Conservation (phyloP, 2,113 vertebrate genomes). For the Strix uralensis region DNA sequence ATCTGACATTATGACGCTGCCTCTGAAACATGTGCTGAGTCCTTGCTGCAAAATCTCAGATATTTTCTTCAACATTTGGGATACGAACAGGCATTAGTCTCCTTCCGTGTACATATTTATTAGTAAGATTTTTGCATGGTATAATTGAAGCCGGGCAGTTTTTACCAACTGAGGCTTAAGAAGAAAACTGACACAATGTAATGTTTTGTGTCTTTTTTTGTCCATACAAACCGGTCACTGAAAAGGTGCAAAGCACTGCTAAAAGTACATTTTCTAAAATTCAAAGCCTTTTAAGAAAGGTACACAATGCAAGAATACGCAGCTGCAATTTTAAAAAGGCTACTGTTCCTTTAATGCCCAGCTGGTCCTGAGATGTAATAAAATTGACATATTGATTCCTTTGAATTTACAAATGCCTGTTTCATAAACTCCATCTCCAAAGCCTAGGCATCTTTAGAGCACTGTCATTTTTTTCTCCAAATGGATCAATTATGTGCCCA, state of each 20-base stretch:
- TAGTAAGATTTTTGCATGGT: background rate
- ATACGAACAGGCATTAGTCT: background rate
- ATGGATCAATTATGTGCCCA: conserved; percentile 99
- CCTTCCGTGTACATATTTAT: conserved; percentile 1
- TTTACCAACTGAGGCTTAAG: background rate
- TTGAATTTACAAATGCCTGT: conserved; percentile 99
- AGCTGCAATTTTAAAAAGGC: conserved; percentile 76
- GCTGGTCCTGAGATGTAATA: conserved; percentile 98
- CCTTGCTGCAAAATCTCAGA: background rate
- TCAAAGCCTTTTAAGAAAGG: conserved; percentile 72
- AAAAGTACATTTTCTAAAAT: conserved; percentile 63
- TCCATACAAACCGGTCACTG: conserved; percentile 22
- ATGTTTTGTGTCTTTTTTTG: conserved; percentile 12
- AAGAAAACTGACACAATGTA: conserved; percentile 47
- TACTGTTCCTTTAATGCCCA: conserved; percentile 95
- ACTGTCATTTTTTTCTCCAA: conserved; percentile 96
- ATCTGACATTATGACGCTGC: background rate
- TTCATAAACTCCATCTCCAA: conserved; percentile 99
- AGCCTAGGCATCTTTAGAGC: conserved; percentile 95
- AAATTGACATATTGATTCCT: conserved; percentile 99
- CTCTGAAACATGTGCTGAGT: background rate
- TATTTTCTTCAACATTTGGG: background rate
- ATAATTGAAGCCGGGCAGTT: background rate
- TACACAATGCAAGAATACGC: conserved; percentile 64
- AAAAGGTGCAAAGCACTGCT: conserved; percentile 63